Percentiles rank a stretch among this genome's conserved stretches.
These are phyloP conservation scores for Beaufortia kweichowensis DNA, from an alignment of 2,113 vertebrate genomes.

Conservation along the genomic window DNA sequence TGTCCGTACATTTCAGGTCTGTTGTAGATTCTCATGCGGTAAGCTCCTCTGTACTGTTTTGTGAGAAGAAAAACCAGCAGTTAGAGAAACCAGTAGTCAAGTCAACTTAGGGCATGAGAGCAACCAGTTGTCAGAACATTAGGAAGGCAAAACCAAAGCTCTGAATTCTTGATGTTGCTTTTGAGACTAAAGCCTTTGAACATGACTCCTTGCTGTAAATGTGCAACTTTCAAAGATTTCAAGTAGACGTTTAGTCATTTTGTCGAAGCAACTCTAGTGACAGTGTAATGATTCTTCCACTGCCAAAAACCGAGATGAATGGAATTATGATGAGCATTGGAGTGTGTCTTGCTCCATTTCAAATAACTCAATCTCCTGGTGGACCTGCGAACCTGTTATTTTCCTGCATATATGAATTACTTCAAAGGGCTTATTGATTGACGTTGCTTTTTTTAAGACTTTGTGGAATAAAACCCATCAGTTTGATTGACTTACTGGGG, in stretches of 20 bases:
- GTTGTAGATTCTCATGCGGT: constrained; percentile 72
- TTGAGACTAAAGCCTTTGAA: constrained; percentile 38
- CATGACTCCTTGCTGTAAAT: constrained; percentile 37
- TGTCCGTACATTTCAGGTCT: constrained; percentile 70
- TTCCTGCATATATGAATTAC: constrained; percentile 67
- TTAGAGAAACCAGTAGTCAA: constrained; percentile 18
- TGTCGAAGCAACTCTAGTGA: constrained; percentile 40
- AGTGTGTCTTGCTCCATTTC: constrained; percentile 66
- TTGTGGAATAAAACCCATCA: constrained; percentile 56
- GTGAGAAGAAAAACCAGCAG: neutral
- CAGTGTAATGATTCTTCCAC: constrained; percentile 44
- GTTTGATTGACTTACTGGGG: constrained; percentile 75
- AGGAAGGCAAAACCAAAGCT: neutral
- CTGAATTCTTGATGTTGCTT: constrained; percentile 30
- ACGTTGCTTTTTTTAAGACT: constrained; percentile 67
- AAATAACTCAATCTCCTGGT: constrained; percentile 68
- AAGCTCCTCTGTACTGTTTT: constrained; percentile 71
- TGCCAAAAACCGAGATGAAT: constrained; percentile 56
- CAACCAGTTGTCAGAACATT: constrained; percentile 13
- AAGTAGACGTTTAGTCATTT: constrained; percentile 49
- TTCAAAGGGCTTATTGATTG: constrained; percentile 70
- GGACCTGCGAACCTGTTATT: constrained; percentile 65
- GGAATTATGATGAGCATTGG: constrained; percentile 69
- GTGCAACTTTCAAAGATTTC: constrained; percentile 38
- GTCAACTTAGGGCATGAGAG: neutral